A percentile compares a stretch with the other conserved stretches of the same genome.
Conservation (phyloP, 2,797 vertebrate genomes). For the Aratinga solstitialis region DNA sequence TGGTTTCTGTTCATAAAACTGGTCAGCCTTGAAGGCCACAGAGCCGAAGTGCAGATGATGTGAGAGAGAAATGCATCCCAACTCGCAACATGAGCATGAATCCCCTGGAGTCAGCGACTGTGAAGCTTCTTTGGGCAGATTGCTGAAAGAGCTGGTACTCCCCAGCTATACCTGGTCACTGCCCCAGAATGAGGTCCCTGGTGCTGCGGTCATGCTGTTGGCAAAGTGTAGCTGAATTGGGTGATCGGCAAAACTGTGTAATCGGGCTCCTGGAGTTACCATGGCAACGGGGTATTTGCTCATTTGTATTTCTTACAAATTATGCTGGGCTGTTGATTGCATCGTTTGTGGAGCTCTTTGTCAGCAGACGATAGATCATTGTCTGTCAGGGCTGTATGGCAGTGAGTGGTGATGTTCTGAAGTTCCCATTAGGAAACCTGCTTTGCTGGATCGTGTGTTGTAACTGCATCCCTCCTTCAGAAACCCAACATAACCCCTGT, state of each 20-base stretch:
- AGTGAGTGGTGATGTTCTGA: neutral
- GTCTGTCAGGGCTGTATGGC: neutral
- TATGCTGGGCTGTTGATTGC: constrained; percentile 24
- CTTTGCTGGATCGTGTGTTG: neutral
- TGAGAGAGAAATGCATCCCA: neutral
- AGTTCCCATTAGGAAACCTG: neutral
- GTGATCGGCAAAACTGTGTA: neutral
- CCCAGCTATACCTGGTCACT: neutral
- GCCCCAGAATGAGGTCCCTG: rapidly evolving
- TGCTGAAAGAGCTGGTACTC: neutral
- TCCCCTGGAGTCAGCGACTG: neutral
- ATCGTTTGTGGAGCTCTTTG: constrained; percentile 11
- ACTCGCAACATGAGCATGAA: rapidly evolving
- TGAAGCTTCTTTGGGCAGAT: neutral
- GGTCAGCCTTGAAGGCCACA: neutral
- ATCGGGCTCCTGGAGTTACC: neutral
- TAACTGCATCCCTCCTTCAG: neutral
- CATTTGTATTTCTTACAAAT: constrained; percentile 58
- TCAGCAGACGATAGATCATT: neutral
- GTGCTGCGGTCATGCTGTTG: rapidly evolving
- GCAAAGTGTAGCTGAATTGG: neutral
- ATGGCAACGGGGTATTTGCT: constrained; percentile 32
- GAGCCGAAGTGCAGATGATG: rapidly evolving
- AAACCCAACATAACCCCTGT: neutral
- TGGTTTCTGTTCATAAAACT: rapidly evolving